Base-by-base conservation (phyloP, 2,888 invertebrate species). In the Julus scanicus region DNA sequence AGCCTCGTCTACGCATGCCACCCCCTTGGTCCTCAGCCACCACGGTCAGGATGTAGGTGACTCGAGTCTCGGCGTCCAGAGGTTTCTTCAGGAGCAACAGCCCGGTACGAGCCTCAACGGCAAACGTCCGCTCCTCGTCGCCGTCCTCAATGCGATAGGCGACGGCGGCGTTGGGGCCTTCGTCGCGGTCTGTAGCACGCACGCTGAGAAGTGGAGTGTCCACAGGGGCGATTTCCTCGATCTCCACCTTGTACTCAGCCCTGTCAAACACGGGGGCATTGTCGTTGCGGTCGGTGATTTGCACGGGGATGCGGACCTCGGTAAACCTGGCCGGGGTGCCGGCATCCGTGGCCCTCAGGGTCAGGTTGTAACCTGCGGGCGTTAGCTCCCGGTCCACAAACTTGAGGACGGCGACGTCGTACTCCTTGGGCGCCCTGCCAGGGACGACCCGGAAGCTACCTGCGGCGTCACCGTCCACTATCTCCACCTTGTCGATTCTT, bases 61-160 rank as follows among this genome's bases (percentile, higher is more conserved):
- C 94, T 91, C 96, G 96, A 88, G 93, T 94, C 93, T 98, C 98
- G 0, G 97, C 96, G 92, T 98, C 98, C 40, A 98, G 93, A 63
- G 93, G 92, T 53, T 95, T 95, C 17, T 96, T 95, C 0, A 97
- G 97, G 91, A 96, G 97, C 1, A 98, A 92, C 94, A 98, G 96
- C 1, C 98, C 98, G 0, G 97, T 96, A 90, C 96, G 95, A 0
- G 96, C 95, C 92, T 98, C 97, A 13, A 98, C 95, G 90, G 94
- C 93, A 92, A 98, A 98, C 91, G 97, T 96, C 0, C 95, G 96
- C 8, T 96, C 96, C 91, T 97, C 96, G 92, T 98, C 98, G 5
- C 98, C 98, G 2, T 97, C 97, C 2, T 97, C 97, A 88, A 99
- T 97, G 92, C 96, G 96, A 89, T 98, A 94, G 91, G 95, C 95